A percentile compares a stretch with the other conserved stretches of the same genome.
Conservation (phyloP, 2,797 vertebrate genomes). For the Babyrousa celebensis region DNA sequence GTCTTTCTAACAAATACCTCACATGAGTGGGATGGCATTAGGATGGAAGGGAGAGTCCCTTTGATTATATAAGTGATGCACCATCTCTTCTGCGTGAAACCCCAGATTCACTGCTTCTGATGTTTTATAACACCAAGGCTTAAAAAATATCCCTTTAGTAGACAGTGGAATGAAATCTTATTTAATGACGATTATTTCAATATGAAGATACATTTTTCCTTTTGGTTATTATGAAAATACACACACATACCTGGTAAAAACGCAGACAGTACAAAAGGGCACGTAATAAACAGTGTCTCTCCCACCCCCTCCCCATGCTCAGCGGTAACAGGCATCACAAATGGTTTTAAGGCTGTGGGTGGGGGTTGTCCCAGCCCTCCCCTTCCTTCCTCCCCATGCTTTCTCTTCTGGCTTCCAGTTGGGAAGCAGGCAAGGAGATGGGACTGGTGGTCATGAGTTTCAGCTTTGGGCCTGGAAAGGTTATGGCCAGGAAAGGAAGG, state of each 20-base stretch:
- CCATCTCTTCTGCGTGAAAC: neutral
- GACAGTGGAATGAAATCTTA: neutral
- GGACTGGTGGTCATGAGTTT: neutral
- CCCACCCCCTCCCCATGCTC: neutral
- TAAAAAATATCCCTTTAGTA: neutral
- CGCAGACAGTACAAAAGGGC: accelerated
- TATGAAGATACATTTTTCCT: neutral
- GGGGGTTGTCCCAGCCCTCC: neutral
- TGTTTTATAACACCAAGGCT: neutral
- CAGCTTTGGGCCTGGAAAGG: neutral
- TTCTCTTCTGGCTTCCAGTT: neutral
- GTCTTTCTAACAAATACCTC: neutral
- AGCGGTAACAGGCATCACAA: neutral
- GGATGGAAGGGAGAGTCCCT: no score
- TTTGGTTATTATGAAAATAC: neutral
- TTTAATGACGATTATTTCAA: neutral
- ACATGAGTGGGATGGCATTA: no score
- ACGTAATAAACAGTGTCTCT: neutral
- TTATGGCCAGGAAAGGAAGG: neutral
- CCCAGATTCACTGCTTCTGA: neutral
- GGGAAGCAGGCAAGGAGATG: neutral
- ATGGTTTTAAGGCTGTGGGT: neutral
- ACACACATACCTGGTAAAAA: no score
- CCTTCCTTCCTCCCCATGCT: neutral
- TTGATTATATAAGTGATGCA: neutral